These are phyloP conservation scores for Okapia johnstoni DNA, from an alignment of 2,113 vertebrate species.

Conservation along the genomic window DNA sequence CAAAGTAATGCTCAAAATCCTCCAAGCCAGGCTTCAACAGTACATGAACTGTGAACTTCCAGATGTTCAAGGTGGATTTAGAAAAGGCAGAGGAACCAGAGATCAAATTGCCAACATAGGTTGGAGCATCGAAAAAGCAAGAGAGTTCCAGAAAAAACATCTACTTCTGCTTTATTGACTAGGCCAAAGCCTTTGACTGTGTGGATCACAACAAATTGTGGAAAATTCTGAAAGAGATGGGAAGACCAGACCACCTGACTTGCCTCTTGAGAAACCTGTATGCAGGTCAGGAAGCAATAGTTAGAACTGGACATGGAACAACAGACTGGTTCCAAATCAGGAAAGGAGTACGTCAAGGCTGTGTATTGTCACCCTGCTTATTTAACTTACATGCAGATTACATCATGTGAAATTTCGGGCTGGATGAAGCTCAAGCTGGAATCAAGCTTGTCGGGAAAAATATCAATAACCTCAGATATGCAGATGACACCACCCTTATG, in stretches of 20 bases:
- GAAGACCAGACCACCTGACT: neutral
- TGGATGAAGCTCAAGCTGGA: neutral
- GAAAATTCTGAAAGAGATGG: neutral
- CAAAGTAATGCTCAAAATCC: neutral
- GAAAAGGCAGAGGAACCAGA: neutral
- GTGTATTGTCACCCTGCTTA: neutral
- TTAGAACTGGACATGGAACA: fast-evolving
- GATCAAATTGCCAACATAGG: neutral
- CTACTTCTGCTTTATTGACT: neutral
- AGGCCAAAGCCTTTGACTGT: neutral
- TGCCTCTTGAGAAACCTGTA: neutral
- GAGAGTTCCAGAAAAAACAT: neutral
- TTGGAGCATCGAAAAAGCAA: neutral
- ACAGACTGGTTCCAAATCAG: neutral
- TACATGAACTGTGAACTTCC: neutral
- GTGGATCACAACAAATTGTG: neutral
- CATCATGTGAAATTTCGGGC: neutral
- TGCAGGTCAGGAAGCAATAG: neutral
- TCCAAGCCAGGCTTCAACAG: neutral
- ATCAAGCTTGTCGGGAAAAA: neutral
- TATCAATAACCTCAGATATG: neutral
- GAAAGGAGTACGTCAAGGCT: neutral
- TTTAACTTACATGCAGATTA: neutral
- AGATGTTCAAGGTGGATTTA: neutral
- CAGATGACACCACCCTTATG: neutral